Conservation (phyloP, 2,113 vertebrate species). For the Podarcis raffonei region DNA sequence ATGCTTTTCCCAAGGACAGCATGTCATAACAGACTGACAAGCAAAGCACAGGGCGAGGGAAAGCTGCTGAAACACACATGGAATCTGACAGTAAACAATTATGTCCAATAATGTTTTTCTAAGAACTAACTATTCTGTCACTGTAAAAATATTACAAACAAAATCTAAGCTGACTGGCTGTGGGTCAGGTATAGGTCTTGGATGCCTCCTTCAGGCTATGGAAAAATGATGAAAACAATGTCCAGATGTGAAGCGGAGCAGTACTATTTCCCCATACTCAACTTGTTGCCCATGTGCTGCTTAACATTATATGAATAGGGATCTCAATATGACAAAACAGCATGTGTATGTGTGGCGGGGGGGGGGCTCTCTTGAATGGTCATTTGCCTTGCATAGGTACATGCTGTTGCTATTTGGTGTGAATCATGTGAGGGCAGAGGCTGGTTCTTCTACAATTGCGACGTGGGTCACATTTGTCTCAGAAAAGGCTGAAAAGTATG, state of each 20-base stretch:
- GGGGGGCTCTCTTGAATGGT: not conserved
- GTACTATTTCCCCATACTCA: not conserved
- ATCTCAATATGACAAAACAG: not conserved
- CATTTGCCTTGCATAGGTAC: not conserved
- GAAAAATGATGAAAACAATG: not conserved
- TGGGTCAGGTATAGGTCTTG: not conserved
- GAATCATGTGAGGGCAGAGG: not conserved
- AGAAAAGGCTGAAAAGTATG: not conserved
- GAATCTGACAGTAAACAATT: not conserved
- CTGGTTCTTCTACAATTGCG: not conserved
- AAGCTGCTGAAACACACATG: not conserved
- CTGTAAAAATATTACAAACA: constrained; percentile 9
- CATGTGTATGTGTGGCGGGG: not conserved
- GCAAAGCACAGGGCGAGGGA: not conserved
- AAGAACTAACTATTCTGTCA: not conserved
- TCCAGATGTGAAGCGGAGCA: not conserved
- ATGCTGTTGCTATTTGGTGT: not conserved
- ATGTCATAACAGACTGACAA: not conserved
- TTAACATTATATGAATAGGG: not conserved
- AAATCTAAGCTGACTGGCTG: not conserved
- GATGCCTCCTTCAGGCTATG: not conserved
- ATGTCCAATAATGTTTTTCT: not conserved
- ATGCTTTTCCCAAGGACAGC: not conserved
- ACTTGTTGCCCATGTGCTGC: not conserved
- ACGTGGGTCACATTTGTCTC: not conserved